A percentile compares a stretch with the other conserved stretches of the same genome.
Conservation (phyloP, 2,888 invertebrate genomes). For the Thymelicus lineola region DNA sequence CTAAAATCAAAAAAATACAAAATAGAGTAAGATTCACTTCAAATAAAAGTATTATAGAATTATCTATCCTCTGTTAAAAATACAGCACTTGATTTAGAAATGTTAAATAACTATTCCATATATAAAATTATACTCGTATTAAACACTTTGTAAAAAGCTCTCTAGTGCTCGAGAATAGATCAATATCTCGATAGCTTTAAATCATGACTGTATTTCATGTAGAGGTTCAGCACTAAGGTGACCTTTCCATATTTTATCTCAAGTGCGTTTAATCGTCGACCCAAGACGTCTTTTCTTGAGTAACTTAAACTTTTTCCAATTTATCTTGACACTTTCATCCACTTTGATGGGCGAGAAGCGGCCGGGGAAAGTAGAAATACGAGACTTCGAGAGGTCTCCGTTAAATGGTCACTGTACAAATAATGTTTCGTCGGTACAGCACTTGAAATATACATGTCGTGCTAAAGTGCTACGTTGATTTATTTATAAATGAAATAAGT, state of each 20-base stretch:
- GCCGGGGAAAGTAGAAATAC: constrained; percentile 55
- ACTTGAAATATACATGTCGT: constrained; percentile 53
- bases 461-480: constrained; percentile 28
- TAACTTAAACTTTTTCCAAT: constrained; percentile 67
- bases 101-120: too few relatives aligned
- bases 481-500: constrained; percentile 16
- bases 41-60: too few relatives aligned
- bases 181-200: constrained; percentile 63
- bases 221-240: constrained; percentile 64
- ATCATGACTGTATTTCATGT: constrained; percentile 44
- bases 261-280: constrained; percentile 78
- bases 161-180: constrained; percentile 59
- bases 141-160: constrained; percentile 48
- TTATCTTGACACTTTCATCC: constrained; percentile 60
- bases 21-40: too few relatives aligned
- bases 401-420: constrained; percentile 63
- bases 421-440: constrained; percentile 70
- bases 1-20: too few relatives aligned
- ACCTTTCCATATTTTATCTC: constrained; percentile 83
- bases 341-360: constrained; percentile 56
- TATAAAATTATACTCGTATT: constrained; percentile 41
- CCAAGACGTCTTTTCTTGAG: constrained; percentile 69
- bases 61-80: too few relatives aligned
- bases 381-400: constrained; percentile 62
- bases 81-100: neutral